Base-by-base conservation (phyloP, 1,140 invertebrate species). In the Zaprionus capensis region DNA sequence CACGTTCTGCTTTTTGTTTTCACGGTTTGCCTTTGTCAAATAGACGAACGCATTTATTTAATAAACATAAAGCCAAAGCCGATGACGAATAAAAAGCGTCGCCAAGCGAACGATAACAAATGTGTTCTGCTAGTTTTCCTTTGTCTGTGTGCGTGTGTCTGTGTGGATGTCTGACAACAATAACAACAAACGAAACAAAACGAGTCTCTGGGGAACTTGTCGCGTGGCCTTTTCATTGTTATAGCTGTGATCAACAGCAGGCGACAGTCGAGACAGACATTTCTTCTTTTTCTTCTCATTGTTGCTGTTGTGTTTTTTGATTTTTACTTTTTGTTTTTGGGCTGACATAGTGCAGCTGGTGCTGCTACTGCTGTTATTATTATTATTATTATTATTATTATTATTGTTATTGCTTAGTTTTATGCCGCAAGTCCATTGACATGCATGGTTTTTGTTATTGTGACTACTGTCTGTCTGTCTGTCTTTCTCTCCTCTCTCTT, bases 161-260 rank as follows among this genome's bases (percentile, higher is more conserved):
- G 15, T 36, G 20, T 31, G 38, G 38, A 24, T 57, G 53, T 46
- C 46, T 68, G 20, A 49, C 69, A 64, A 36, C 58, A 53, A 69
- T 31, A 34, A 55, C 49, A 41, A 63, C 51, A 46, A 24, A 64
- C 24, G 4, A 71, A 61, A 64, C n/a, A 34, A 51, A 64, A 55
- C 14, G 66, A 41, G 44, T 59, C 70, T 51, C 36, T 67, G 64
- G 56, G 64, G 64, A 59, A 53, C 51, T 58, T 51, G 55, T 68
- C 64, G 64, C 71, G 46, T 67, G 63, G 56, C 51, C 71, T 68
- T 58, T 67, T 73, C 64, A 68, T 68, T 73, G 71, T 68, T 67
- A 53, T 66, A 24, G 55, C 64, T 57, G 58, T 70, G 67, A 70
- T 63, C 58, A 70, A 63, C 58, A 51, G 22, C 34, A 26, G 31